A percentile compares a stretch with the other conserved stretches of the same genome.
phyloP scores from a whole-genome alignment of 2,888 invertebrate species.

The Chrysomela aeneicollis region DNA sequence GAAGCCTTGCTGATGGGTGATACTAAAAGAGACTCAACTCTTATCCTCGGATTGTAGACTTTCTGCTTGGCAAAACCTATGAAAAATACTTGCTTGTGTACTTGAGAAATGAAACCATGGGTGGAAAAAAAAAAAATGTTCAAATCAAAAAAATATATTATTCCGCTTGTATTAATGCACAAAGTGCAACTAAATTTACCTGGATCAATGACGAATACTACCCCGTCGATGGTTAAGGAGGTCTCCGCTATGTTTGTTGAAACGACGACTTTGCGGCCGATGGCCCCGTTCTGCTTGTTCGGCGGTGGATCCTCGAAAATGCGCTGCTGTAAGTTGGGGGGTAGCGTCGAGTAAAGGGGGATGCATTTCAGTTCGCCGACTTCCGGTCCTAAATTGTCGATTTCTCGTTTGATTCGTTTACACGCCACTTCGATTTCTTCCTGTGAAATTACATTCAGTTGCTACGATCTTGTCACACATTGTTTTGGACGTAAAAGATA shows the following conservation, averaged over 20 bases:
- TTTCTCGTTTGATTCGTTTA: conserved; percentile 94
- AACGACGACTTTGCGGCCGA: conserved; percentile 88
- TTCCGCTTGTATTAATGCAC: no score
- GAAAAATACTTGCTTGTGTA: no score
- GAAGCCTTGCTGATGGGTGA: conserved; percentile 99
- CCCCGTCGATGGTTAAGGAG: conserved; percentile 97
- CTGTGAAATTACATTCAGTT: conserved; percentile 19
- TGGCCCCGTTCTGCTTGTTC: conserved; percentile 77
- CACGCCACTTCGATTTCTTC: conserved; percentile 99
- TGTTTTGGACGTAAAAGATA: no score
- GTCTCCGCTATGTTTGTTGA: conserved; percentile 99
- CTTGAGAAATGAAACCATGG: no score
- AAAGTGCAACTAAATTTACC: conserved; percentile 60
- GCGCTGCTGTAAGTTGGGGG: conserved; percentile 94
- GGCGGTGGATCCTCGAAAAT: conserved; percentile 98
- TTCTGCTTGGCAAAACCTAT: conserved; percentile 96
- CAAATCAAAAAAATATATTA: no score
- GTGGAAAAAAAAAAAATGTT: no score
- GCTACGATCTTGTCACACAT: no score
- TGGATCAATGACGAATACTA: conserved; percentile 99
- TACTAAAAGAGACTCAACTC: conserved; percentile 96
- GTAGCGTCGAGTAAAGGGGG: conserved; percentile 97
- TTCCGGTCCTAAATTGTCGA: conserved; percentile 95
- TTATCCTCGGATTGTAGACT: conserved; percentile 70
- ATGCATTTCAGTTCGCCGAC: conserved; percentile 98